Percentiles rank a stretch among this genome's conserved stretches.
phyloP scores from a whole-genome alignment of 2,797 vertebrate species.

The Margarornis squamiger region DNA sequence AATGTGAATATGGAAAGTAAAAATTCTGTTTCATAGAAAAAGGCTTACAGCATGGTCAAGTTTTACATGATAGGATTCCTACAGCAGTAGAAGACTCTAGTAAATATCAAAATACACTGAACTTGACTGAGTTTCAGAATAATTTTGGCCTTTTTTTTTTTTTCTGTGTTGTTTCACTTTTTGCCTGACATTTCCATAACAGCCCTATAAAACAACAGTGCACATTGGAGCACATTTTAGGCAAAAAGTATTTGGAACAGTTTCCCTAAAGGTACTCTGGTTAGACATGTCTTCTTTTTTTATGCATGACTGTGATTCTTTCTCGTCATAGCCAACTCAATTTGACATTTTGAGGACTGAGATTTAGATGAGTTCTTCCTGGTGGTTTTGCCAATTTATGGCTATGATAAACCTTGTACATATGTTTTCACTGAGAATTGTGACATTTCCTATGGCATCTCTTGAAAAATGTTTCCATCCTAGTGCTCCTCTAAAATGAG shows the following conservation, averaged over 20 bases:
- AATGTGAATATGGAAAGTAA: background rate
- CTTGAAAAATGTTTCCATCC: slow-evolving; percentile 24
- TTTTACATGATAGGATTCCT: background rate
- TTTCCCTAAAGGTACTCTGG: slow-evolving; percentile 6
- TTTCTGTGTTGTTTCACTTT: background rate
- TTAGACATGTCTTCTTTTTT: background rate
- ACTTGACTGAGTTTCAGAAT: background rate
- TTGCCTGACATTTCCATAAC: background rate
- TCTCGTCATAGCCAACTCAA: background rate
- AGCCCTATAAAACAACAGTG: background rate
- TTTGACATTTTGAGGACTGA: slow-evolving; percentile 34
- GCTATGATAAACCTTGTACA: slow-evolving; percentile 24
- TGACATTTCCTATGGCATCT: slow-evolving; percentile 36
- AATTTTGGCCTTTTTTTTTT: background rate
- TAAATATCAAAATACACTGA: background rate
- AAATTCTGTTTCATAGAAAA: background rate
- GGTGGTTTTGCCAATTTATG: slow-evolving; percentile 25
- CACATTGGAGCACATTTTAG: background rate
- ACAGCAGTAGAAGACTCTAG: background rate
- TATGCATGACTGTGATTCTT: background rate
- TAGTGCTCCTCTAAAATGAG: background rate
- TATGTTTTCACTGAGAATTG: slow-evolving; percentile 14
- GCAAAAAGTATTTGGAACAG: background rate
- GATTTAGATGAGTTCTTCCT: slow-evolving; percentile 34
- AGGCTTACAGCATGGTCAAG: background rate